A percentile compares a stretch with the other conserved stretches of the same genome.
phyloP scores from a whole-genome alignment of 2,888 invertebrate genomes.

The Tuta absoluta region DNA sequence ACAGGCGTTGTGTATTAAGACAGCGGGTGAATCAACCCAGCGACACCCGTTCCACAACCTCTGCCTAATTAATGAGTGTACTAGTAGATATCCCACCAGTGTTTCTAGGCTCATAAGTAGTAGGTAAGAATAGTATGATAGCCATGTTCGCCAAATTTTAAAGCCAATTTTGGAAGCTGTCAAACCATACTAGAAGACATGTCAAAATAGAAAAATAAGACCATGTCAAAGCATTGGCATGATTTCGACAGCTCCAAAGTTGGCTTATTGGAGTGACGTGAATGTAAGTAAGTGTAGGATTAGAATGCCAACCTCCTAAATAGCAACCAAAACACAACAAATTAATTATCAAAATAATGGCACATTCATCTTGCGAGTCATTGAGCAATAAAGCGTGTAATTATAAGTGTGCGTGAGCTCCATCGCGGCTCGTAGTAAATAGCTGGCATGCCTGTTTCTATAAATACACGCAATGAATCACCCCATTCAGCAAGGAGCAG shows the following conservation, averaged over 20 bases:
- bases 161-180: too few relatives aligned
- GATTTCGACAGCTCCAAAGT: too few relatives aligned
- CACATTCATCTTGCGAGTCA: constrained; percentile 3
- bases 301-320: too few relatives aligned
- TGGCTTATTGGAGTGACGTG: too few relatives aligned
- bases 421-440: constrained; percentile 68
- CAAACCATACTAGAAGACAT: too few relatives aligned
- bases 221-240: too few relatives aligned
- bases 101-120: background rate
- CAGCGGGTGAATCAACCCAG: background rate
- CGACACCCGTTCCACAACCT: background rate
- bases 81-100: background rate
- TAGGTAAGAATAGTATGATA: too few relatives aligned
- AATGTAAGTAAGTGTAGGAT: too few relatives aligned
- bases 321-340: background rate
- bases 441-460: constrained; percentile 58
- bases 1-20: constrained; percentile 10
- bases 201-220: too few relatives aligned
- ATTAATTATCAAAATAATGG: background rate
- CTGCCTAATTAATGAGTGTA: background rate
- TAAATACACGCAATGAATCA: constrained; percentile 72
- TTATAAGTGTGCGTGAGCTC: constrained; percentile 57
- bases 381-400: constrained; percentile 16
- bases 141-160: too few relatives aligned
- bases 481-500: constrained; percentile 59